Evolutionary conservation across 1,140 invertebrate genomes (phyloP).

Genomic region (Pararge aegeria): DNA sequence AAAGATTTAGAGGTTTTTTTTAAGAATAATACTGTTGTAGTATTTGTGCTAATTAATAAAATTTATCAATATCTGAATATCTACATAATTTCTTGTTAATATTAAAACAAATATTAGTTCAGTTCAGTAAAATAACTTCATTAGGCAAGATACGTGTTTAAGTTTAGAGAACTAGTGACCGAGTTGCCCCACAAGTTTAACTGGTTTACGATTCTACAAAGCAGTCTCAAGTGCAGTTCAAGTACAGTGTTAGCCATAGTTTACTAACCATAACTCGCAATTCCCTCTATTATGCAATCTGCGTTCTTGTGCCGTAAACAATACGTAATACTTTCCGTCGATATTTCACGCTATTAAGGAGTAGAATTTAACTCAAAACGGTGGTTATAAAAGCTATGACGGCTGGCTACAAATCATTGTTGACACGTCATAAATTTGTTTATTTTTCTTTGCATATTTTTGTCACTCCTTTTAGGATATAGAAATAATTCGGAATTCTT

Average conservation of each 20-base stretch:
- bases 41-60: too few relatives aligned
- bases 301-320: neutral
- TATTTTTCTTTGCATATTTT: too few relatives aligned
- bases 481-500: too few relatives aligned
- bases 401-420: too few relatives aligned
- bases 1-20: too few relatives aligned
- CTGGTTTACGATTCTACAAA: constrained; percentile 5
- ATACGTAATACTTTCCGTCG: neutral
- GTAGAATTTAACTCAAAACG: neutral
- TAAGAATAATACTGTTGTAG: too few relatives aligned
- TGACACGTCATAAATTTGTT: neutral
- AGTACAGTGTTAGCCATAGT: neutral
- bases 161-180: constrained; percentile 4
- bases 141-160: neutral
- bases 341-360: neutral
- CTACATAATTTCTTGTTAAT: too few relatives aligned
- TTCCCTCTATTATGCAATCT: neutral
- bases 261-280: neutral
- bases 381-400: neutral
- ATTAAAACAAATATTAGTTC: too few relatives aligned
- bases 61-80: too few relatives aligned
- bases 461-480: too few relatives aligned
- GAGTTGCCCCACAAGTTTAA: constrained; percentile 1
- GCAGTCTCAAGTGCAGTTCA: constrained; percentile 4
- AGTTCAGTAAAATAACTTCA: neutral